Evolutionary conservation across 2,113 vertebrate species (phyloP), one percentile per base, ranked within the genome.

Genomic region (Setophaga kirtlandii): DNA sequence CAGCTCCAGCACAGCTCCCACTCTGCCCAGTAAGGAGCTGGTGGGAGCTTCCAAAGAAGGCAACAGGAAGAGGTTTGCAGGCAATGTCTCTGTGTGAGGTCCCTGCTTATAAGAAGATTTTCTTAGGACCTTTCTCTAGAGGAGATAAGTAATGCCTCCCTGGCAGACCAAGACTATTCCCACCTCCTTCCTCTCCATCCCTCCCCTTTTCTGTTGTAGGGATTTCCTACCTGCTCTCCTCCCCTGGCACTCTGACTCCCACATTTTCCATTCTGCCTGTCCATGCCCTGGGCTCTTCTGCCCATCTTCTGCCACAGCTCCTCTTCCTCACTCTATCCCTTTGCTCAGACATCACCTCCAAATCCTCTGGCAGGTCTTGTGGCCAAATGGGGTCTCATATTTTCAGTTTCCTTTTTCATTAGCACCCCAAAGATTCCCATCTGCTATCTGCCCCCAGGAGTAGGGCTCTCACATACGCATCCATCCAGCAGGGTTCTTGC

Each of bases 1-100:
- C 68, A 85, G 31, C 31, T 16, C 15, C 44, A 52, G 59, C 58
- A 64, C 0, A 0, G 46, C 24, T 84, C 55, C 31, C 1, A 2
- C 8, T 85, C 50, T 92, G 42, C 47, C 60, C 59, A 47, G 41
- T 20, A 39, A 50, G 47, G 12, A 87, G 41, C 41, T 15, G 14
- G 27, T 63, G 47, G n/a, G 27, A 93, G n/a, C 22, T 41, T 47
- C 17, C 27, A 35, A 44, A 47, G 44, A 70, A 83, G 47, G 35
- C 30, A 83, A 12, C n/a, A 50, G 10, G 18, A 20, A 79, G 56
- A 83, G 19, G n/a, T 88, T 80, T 83, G 39, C 62, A 92, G n/a
- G 49, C 62, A 73, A 30, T 11, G 5, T 76, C 21, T 75, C 67
- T 70, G 15, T 6, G 2, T 67, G 69, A 60, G 8, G 9, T 71